Base-by-base conservation (phyloP, 2,113 vertebrate genomes). In the Dicerorhinus sumatrensis region DNA sequence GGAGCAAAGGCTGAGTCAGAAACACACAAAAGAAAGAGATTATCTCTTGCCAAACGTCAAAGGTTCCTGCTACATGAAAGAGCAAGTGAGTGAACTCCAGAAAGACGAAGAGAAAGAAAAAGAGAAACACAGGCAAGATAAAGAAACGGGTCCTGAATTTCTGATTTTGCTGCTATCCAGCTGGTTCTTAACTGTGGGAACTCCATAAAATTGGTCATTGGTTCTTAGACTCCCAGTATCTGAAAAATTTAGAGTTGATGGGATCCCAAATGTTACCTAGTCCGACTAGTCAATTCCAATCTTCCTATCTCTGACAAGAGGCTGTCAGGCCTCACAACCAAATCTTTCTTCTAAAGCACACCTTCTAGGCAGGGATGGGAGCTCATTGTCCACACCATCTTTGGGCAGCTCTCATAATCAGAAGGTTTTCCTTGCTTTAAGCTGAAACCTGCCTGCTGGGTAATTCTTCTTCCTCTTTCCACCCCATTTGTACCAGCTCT, bases 1-100 rank as follows among this genome's bases (percentile, higher is more conserved):
- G 92, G 80, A 98, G 94, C 92, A 93, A 94, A 97, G 95, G 80
- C 92, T 97, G 96, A 97, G 75, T 90, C 92, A 97, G 96, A 97
- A 97, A 89, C 80, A 96, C 89, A 84, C 48, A 96, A 96, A 80
- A 11, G 84, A 87, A 92, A 96, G 87, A 73, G 77, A 96, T 96
- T 95, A 92, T 96, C 94, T 46, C 70, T 70, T 96, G 86, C 31
- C 89, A 97, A 98, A 97, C 95, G 89, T 96, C 97, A 97, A 96
- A 96, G 83, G 27, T 87, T 87, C 80, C 69, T 87, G 65, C 60
- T 81, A 17, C 84, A 84, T 33, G 33, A 96, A 96, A 97, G 63
- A 65, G 75, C 75, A 91, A 88, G 20, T 4, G 10, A 70, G 81
- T 62, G 12, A 91, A 77, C 31, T 62, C 20, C 4, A 65, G 85